These are phyloP conservation scores for Miichthys miiuy DNA, from an alignment of 2,797 vertebrate genomes.

Conservation along the genomic window DNA sequence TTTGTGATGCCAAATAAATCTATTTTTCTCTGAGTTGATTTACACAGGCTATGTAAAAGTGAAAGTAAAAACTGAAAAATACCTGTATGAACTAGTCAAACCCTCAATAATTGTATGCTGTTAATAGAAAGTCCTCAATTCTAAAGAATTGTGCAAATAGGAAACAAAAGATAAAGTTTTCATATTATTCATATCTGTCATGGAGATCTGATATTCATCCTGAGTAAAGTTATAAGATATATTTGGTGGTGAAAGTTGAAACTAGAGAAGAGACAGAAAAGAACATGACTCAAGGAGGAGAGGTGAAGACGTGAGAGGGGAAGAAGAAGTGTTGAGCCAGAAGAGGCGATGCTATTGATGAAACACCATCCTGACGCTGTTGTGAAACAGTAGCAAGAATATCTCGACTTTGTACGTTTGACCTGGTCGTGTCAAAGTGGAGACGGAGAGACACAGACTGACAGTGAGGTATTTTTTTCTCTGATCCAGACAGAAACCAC, in stretches of 20 bases:
- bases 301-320: not conserved
- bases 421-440: constrained; percentile 51
- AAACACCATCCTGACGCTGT: constrained; percentile 54
- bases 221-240: constrained; percentile 1
- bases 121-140: not conserved
- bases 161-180: not conserved
- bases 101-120: not conserved
- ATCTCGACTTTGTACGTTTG: constrained; percentile 40
- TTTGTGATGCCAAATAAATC: not conserved
- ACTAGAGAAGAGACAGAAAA: constrained; percentile 8
- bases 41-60: not conserved
- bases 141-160: not conserved
- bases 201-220: not conserved
- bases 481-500: constrained; percentile 14
- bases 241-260: constrained; percentile 8
- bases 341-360: not conserved
- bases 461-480: constrained; percentile 18
- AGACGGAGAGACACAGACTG: constrained; percentile 25
- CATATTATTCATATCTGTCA: not conserved
- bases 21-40: not conserved
- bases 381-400: constrained; percentile 34
- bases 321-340: not conserved
- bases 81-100: not conserved
- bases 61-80: not conserved
- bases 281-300: not conserved